Evolutionary conservation across 2,797 vertebrate genomes (phyloP).

Genomic region (Micromesistius poutassou): DNA sequence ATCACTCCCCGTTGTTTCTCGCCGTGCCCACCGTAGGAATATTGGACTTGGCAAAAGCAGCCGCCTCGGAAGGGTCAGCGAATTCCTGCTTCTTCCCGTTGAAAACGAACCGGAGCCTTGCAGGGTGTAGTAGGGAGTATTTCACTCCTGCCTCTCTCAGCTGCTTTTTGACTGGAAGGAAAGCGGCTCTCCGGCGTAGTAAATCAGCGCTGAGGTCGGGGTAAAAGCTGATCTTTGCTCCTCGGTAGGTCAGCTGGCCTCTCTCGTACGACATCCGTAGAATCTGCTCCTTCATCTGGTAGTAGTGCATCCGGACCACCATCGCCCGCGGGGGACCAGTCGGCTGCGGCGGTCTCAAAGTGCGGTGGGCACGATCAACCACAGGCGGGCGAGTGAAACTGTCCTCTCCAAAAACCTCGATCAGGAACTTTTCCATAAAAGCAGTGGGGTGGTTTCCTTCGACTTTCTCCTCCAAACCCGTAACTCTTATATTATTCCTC

Average conservation of each 20-base stretch:
- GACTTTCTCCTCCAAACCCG: not conserved
- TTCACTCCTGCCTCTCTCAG: not conserved
- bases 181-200: not conserved
- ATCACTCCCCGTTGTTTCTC: not conserved
- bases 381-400: too few relatives aligned
- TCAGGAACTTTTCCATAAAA: not conserved
- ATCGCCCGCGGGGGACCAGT: not conserved
- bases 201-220: not conserved
- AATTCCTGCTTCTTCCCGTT: constrained; percentile 2
- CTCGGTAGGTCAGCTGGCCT: not conserved
- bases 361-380: not conserved
- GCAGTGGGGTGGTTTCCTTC: too few relatives aligned
- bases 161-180: not conserved
- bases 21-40: not conserved
- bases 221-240: not conserved
- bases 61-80: not conserved
- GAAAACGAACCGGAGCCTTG: not conserved
- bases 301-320: not conserved
- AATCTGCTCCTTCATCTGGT: not conserved
- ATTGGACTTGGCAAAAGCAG: not conserved
- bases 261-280: not conserved
- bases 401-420: too few relatives aligned
- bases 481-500: not conserved
- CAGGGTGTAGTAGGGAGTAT: too few relatives aligned
- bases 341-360: not conserved